These are phyloP conservation scores for Danio albolineatus DNA, from an alignment of 2,797 vertebrate genomes.

Conservation along the genomic window DNA sequence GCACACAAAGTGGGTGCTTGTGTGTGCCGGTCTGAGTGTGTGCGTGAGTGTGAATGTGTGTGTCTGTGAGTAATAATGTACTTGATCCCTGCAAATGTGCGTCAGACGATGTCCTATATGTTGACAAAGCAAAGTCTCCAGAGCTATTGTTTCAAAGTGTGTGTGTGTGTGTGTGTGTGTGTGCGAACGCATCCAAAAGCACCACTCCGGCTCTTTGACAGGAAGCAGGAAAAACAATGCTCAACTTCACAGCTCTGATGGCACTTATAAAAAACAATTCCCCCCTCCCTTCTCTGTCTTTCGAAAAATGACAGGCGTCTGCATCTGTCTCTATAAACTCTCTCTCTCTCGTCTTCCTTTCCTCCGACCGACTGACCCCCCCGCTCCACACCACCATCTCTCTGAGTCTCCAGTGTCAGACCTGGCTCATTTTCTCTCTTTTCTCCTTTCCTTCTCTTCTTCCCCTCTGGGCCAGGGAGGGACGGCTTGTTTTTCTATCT, in stretches of 20 bases:
- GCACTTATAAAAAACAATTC: constrained; percentile 55
- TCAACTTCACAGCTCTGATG: constrained; percentile 60
- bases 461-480: constrained; percentile 61
- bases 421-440: constrained; percentile 62
- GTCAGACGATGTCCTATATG: constrained; percentile 45
- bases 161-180: constrained; percentile 42
- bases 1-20: constrained; percentile 59
- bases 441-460: constrained; percentile 64
- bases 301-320: constrained; percentile 50
- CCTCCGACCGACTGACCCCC: constrained; percentile 29
- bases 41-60: background rate
- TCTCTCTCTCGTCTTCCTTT: constrained; percentile 43
- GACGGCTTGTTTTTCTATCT: constrained; percentile 70
- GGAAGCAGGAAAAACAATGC: constrained; percentile 60
- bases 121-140: constrained; percentile 55
- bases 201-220: constrained; percentile 48
- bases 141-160: constrained; percentile 53
- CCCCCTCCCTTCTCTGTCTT: constrained; percentile 23
- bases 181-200: constrained; percentile 28
- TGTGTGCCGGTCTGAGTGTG: constrained; percentile 21
- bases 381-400: constrained; percentile 18
- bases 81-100: constrained; percentile 52
- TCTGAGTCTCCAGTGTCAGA: constrained; percentile 63
- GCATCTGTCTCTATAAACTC: constrained; percentile 40
- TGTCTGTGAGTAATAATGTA: constrained; percentile 43